Conservation (phyloP, 2,797 vertebrate species). For the Cynodonichthys magdalenae region DNA sequence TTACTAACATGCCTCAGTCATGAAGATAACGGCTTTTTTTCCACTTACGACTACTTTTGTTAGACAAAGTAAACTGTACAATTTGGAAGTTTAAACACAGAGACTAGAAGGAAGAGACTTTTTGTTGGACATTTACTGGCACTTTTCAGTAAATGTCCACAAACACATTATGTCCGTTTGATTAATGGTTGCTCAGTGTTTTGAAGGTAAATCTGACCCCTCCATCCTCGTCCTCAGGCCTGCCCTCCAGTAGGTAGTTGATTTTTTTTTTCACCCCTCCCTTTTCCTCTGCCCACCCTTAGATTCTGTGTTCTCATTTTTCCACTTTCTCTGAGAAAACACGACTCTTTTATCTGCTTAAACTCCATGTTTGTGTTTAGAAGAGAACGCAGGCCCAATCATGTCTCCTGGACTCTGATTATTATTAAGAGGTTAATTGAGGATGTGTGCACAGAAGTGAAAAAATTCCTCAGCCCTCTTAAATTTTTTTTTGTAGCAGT, state of each 20-base stretch:
- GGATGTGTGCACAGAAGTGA: conserved; percentile 8
- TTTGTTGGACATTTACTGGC: not conserved
- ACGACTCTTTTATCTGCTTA: conserved; percentile 58
- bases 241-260: conserved; percentile 20
- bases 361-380: conserved; percentile 37
- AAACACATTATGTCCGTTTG: not conserved
- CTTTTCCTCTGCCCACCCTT: conserved; percentile 59
- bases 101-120: not conserved
- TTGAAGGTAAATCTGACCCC: conserved; percentile 23
- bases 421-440: conserved; percentile 8
- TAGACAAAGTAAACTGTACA: not conserved
- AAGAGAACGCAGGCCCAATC: not conserved
- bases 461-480: conserved; percentile 17
- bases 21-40: not conserved
- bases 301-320: conserved; percentile 72
- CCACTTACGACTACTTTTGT: not conserved
- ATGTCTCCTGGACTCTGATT: conserved; percentile 3
- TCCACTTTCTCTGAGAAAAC: conserved; percentile 76
- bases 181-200: not conserved
- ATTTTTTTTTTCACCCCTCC: conserved; percentile 20
- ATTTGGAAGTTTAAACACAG: not conserved
- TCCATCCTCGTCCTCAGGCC: conserved; percentile 1
- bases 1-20: not conserved
- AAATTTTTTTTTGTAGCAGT: conserved; percentile 6
- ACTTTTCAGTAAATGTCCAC: conserved; percentile 1